phyloP scores from a whole-genome alignment of 2,888 invertebrate species.

The Yponomeuta evonymella region DNA sequence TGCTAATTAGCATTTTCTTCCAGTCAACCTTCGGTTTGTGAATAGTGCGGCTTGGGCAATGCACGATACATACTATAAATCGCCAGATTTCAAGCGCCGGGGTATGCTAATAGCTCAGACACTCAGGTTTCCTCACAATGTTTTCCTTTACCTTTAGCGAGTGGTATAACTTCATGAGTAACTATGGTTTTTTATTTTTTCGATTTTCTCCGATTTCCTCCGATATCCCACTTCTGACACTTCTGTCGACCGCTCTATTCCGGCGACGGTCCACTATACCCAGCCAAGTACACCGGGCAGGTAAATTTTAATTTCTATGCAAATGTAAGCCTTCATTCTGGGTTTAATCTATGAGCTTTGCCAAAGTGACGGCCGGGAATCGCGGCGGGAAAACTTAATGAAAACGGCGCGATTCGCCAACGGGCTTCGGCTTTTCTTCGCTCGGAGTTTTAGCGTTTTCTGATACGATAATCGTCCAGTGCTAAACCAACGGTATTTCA shows the following conservation, averaged over 20 bases:
- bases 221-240: neutral
- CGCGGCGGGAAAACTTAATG: conserved; percentile 63
- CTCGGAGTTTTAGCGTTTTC: neutral
- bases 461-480: neutral
- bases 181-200: no score
- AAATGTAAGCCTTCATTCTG: conserved; percentile 69
- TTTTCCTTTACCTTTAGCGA: no score
- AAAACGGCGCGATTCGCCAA: conserved; percentile 39
- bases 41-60: no score
- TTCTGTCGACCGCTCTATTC: conserved; percentile 37
- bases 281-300: conserved; percentile 33
- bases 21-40: no score
- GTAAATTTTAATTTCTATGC: conserved; percentile 76
- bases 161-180: no score
- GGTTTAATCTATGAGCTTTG: conserved; percentile 66
- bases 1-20: no score
- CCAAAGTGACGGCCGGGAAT: conserved; percentile 55
- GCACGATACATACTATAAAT: no score
- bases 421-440: conserved; percentile 1
- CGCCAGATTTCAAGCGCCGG: no score
- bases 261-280: conserved; percentile 38
- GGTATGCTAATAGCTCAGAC: no score
- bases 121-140: no score
- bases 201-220: no score
- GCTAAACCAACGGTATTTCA: no score